Evolutionary conservation across 2,797 vertebrate genomes (phyloP).

Genomic region (Hyperoplus lanceolatus): DNA sequence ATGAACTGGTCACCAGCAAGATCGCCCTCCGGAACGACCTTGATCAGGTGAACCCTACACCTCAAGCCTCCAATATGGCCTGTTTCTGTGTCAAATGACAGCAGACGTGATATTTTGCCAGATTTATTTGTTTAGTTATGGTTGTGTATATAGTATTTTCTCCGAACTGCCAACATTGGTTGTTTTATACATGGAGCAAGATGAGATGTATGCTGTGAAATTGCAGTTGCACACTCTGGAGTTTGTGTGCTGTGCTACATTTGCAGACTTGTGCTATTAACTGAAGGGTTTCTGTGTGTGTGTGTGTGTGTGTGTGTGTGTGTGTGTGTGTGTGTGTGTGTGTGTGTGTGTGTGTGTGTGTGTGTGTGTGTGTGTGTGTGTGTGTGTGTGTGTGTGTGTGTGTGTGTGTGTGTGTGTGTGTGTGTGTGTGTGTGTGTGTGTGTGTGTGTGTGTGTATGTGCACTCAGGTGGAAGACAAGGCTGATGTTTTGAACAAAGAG

Average conservation of each 20-base stretch:
- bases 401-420: too few relatives aligned
- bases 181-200: background rate
- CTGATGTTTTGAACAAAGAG: constrained; percentile 97
- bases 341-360: too few relatives aligned
- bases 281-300: background rate
- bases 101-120: background rate
- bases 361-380: too few relatives aligned
- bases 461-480: constrained; percentile 95
- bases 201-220: background rate
- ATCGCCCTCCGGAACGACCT: constrained; percentile 96
- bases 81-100: background rate
- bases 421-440: too few relatives aligned
- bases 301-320: background rate
- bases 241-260: background rate
- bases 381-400: too few relatives aligned
- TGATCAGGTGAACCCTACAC: constrained; percentile 90
- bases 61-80: background rate
- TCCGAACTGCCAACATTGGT: background rate
- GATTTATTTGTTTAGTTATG: background rate
- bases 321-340: background rate
- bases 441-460: constrained; percentile 8
- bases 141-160: background rate
- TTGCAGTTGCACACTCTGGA: background rate
- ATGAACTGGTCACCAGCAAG: constrained; percentile 98
- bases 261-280: constrained; percentile 6